These are phyloP conservation scores for Cacoxenus indagator DNA, from an alignment of 2,888 invertebrate species.

Conservation along the genomic window DNA sequence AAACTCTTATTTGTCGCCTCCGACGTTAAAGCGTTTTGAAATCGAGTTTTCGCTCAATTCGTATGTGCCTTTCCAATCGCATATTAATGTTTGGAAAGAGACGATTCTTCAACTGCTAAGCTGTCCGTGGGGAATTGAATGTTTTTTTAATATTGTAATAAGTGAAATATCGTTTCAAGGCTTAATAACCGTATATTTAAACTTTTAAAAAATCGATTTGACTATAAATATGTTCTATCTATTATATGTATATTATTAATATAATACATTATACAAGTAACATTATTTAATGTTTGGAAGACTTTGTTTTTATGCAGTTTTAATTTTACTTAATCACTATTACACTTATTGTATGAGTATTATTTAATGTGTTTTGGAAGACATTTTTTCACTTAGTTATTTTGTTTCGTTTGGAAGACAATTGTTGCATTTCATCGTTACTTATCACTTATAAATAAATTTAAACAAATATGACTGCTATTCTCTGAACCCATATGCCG, in stretches of 20 bases:
- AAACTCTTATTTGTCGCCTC: too few species aligned
- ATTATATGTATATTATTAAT: conserved; percentile 44
- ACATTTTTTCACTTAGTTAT: conserved; percentile 56
- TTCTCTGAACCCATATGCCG: neutral
- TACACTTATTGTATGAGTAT: conserved; percentile 36
- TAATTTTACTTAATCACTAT: conserved; percentile 35
- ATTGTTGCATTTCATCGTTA: conserved; percentile 21
- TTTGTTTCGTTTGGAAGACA: conserved; percentile 45
- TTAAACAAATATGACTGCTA: neutral
- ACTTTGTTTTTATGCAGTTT: conserved; percentile 18
- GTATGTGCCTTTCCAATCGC: too few species aligned
- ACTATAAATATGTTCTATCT: conserved; percentile 56
- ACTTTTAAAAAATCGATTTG: conserved; percentile 55
- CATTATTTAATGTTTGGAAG: conserved; percentile 30
- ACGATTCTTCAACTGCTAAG: too few species aligned
- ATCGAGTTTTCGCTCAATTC: too few species aligned
- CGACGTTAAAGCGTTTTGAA: too few species aligned
- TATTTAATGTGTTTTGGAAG: conserved; percentile 61
- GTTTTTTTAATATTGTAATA: too few species aligned
- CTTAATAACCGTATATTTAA: conserved; percentile 58
- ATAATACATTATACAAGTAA: conserved; percentile 39
- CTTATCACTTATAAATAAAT: conserved; percentile 19
- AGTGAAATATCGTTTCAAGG: too few species aligned
- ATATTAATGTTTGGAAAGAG: too few species aligned
- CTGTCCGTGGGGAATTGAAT: too few species aligned